A percentile compares a stretch with the other conserved stretches of the same genome.
These are phyloP conservation scores for Torymus texanus DNA, from an alignment of 2,888 invertebrate genomes.

Conservation along the genomic window DNA sequence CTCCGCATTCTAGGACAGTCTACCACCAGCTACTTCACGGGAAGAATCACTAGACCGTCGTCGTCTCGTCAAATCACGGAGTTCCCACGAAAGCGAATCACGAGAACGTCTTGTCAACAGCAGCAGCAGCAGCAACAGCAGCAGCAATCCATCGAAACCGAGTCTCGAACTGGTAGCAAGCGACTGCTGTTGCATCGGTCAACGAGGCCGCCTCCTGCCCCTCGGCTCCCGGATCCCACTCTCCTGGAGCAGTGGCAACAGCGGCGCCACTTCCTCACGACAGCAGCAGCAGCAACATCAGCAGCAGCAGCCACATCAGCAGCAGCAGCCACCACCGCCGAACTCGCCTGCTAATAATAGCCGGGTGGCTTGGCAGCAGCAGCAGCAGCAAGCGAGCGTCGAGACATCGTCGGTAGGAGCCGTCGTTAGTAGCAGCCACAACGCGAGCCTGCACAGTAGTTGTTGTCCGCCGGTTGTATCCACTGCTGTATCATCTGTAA, in stretches of 20 bases:
- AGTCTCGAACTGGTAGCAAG: constrained; percentile 62
- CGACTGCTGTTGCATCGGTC: constrained; percentile 70
- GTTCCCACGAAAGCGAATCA: constrained; percentile 65
- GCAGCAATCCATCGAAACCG: constrained; percentile 31
- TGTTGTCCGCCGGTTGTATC: not conserved
- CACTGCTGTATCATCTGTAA: too few relatives aligned
- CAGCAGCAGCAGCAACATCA: constrained; percentile 52
- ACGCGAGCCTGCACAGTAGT: not conserved
- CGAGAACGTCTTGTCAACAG: constrained; percentile 64
- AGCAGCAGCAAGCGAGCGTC: constrained; percentile 39
- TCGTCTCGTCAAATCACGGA: constrained; percentile 58
- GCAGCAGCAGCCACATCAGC: constrained; percentile 38
- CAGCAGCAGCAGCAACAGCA: not conserved
- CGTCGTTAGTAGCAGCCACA: constrained; percentile 3
- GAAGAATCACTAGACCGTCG: constrained; percentile 61
- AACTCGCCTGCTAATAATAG: too few relatives aligned
- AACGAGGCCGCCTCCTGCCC: constrained; percentile 61
- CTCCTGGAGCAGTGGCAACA: constrained; percentile 47
- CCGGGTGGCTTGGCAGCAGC: constrained; percentile 44
- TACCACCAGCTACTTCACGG: constrained; percentile 64
- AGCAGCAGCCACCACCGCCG: constrained; percentile 15
- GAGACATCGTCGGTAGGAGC: too few relatives aligned
- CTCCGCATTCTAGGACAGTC: constrained; percentile 64
- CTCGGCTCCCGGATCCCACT: constrained; percentile 52
- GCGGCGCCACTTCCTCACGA: constrained; percentile 47